Conservation (phyloP, 2,797 vertebrate genomes). For the Silurus lanzhouensis region DNA sequence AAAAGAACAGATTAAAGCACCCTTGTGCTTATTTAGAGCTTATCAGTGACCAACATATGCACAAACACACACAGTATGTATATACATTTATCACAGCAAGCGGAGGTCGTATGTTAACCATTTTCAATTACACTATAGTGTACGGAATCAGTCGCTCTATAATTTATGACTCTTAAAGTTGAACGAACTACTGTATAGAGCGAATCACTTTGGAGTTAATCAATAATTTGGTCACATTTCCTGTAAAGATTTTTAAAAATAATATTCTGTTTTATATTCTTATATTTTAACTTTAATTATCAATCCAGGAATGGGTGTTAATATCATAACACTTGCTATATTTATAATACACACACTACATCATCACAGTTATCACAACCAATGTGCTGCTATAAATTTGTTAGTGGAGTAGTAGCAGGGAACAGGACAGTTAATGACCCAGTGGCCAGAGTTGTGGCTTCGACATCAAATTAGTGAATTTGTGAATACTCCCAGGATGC, state of each 20-base stretch:
- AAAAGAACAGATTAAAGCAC: slow-evolving; percentile 1
- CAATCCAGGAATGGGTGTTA: too few relatives aligned
- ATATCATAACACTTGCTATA: neutral
- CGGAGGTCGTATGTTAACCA: neutral
- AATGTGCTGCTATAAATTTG: too few relatives aligned
- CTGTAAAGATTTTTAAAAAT: neutral
- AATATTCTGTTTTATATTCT: neutral
- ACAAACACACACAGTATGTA: slow-evolving; percentile 24
- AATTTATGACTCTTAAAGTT: neutral
- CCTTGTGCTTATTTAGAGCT: slow-evolving; percentile 40
- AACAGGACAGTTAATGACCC: neutral
- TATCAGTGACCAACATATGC: slow-evolving; percentile 57
- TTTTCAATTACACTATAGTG: slow-evolving; percentile 5
- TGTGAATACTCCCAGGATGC: neutral
- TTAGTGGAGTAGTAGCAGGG: neutral
- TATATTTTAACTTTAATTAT: neutral
- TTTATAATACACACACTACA: neutral
- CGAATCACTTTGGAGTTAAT: neutral
- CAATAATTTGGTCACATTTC: neutral
- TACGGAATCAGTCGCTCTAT: neutral
- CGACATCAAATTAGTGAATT: neutral
- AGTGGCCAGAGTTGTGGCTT: neutral
- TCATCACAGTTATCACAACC: neutral
- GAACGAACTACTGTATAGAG: neutral
- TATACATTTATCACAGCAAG: slow-evolving; percentile 53